These are phyloP conservation scores for Cylloceria caligata DNA, from an alignment of 2,888 invertebrate species.

Conservation along the genomic window DNA sequence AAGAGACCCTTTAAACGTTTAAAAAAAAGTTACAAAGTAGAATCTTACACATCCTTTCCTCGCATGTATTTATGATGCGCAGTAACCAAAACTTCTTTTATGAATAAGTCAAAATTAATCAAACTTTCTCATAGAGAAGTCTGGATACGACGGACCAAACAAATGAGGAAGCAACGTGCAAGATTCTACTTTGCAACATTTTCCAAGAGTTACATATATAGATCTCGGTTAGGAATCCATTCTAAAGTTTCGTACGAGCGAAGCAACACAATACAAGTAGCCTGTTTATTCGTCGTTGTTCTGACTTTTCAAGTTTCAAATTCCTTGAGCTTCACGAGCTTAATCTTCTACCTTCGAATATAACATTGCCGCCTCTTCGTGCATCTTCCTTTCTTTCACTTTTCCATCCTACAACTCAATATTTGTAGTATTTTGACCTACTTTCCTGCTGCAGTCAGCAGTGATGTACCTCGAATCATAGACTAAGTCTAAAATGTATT, in stretches of 20 bases:
- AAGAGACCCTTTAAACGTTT: too few species aligned
- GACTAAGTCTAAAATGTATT: background rate
- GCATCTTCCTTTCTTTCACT: background rate
- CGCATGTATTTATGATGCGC: too few species aligned
- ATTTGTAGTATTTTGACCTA: background rate
- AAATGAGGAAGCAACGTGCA: too few species aligned
- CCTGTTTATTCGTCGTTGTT: constrained; percentile 20
- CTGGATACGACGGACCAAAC: too few species aligned
- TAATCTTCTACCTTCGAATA: constrained; percentile 3
- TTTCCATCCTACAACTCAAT: background rate
- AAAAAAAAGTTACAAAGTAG: too few species aligned
- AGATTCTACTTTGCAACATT: background rate
- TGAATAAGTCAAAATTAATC: too few species aligned
- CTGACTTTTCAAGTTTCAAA: constrained; percentile 21
- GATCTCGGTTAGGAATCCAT: background rate
- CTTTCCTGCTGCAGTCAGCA: background rate
- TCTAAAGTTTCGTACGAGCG: constrained; percentile 25
- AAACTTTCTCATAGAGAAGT: too few species aligned
- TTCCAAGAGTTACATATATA: background rate
- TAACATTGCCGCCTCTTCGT: background rate
- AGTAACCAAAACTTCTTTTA: too few species aligned
- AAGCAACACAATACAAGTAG: background rate
- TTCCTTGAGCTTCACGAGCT: constrained; percentile 8
- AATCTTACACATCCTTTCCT: too few species aligned
- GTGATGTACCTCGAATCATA: background rate